Evolutionary conservation across 2,113 vertebrate genomes (phyloP), one percentile per base, ranked within the genome.

Genomic region (Aegotheles bennettii): DNA sequence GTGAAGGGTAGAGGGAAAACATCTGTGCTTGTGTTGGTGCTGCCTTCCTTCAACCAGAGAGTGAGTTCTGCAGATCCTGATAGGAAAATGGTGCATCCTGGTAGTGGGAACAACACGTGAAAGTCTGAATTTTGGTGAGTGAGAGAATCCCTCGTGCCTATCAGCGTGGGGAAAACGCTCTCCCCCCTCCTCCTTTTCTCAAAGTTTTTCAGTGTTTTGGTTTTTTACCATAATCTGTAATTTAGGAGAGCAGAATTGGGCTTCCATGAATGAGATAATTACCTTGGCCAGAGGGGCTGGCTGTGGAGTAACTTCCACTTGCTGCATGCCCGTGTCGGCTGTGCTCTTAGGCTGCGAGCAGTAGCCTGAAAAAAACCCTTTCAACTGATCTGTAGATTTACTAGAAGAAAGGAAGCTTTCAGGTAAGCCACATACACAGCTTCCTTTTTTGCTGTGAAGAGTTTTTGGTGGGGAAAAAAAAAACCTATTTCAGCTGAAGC

Each of bases 361-460:
- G 67, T 11, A 77, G 50, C 84, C 81, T 59, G 47, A 61, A 60
- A 83, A 71, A 78, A 2, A 6, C 2, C 9, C 38, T 80, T 88
- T 29, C n/a, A 53, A 14, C 47, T 36, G 47, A 31, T 80, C 28
- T 76, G 54, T 40, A 47, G 63, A 60, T 81, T 75, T 61, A 48
- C 69, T 89, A 57, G 80, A 93, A 90, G 92, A 95, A 93, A 89
- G 83, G 93, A 84, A 68, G 56, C 90, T 92, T 89, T 90, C 90
- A 95, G 96, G 90, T 92, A 57, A 81, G 64, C 40, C 80, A 67
- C 38, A 23, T 40, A 43, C 64, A 74, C 60, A 56, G 71, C 88
- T 96, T 94, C 79, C 82, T 84, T 93, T 86, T 68, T 47, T 43
- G 14, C 79, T 81, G 38, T 20, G 82, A 14, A 45, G 36, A 60